Evolutionary conservation across 2,797 vertebrate species (phyloP), one percentile per base, ranked within the genome.

Genomic region (Poecilia picta): DNA sequence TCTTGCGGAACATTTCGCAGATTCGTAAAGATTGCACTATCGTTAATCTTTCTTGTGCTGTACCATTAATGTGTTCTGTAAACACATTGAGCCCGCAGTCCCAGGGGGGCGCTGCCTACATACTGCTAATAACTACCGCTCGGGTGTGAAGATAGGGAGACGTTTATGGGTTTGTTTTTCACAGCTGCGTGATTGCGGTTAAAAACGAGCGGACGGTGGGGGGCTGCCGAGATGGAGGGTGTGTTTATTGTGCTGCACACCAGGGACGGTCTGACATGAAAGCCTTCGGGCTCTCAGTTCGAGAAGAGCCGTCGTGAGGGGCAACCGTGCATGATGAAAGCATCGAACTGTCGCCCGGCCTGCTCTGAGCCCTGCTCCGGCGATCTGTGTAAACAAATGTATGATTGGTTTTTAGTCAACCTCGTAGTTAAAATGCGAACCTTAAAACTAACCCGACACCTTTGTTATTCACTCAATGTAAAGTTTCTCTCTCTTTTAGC

Each of bases 1-100:
- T 76, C 76, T 73, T 74, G 77, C 75, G 83, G 53, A 66, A 77
- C 82, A 89, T 91, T 93, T 92, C 90, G 91, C 89, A 90, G 85
- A 87, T 72, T 89, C 31, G 72, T 88, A 83, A 85, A 75, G 68
- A 92, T 89, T 91, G 87, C 91, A 91, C 88, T 83, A 81, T 72
- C 46, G 80, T 79, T 82, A 59, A 6, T 76, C 80, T 49, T 28
- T 82, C 79, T 92, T 93, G 91, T 92, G 92, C 92, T 92, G 62
- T 84, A 83, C 71, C 85, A 51, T 39, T 39, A 39, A 39, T 80
- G 88, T 91, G 91, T 85, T 85, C 36, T 82, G 88, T 90, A 91
- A 89, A 93, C 89, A 91, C 87, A 53, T 18, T 11, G 45, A 55
- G 45, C 73, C 80, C 31, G 1, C 49, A 66, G 73, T 74, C 79